Evolutionary conservation across 2,888 invertebrate species (phyloP).

Genomic region (Colostygia pectinataria): DNA sequence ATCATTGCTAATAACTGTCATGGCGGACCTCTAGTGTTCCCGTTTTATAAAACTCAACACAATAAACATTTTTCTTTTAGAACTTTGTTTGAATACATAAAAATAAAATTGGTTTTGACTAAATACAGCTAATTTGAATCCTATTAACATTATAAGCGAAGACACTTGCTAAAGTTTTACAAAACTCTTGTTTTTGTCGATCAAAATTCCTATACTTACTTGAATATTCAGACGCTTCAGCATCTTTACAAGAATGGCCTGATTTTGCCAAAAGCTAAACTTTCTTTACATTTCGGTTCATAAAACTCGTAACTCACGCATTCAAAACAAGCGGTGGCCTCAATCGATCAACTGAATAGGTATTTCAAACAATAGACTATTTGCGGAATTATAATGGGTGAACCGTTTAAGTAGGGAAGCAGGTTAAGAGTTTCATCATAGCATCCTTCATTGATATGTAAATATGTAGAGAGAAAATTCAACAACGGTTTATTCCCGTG

Average conservation of each 20-base stretch:
- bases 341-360: slow-evolving; percentile 35
- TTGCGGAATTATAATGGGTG: slow-evolving; percentile 24
- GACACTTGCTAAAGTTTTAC: too few relatives aligned
- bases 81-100: too few relatives aligned
- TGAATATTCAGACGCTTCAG: not conserved
- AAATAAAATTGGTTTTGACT: too few relatives aligned
- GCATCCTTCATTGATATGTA: slow-evolving; percentile 7
- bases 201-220: not conserved
- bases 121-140: too few relatives aligned
- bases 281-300: not conserved
- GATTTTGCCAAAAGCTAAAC: not conserved
- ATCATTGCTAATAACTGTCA: too few relatives aligned
- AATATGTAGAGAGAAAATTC: not conserved
- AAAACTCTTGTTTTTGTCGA: too few relatives aligned
- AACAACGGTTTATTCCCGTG: too few relatives aligned
- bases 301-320: slow-evolving; percentile 23
- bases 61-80: too few relatives aligned
- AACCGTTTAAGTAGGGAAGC: slow-evolving; percentile 24
- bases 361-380: slow-evolving; percentile 34
- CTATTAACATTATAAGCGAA: too few relatives aligned
- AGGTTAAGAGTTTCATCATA: slow-evolving; percentile 22
- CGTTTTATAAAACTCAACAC: too few relatives aligned
- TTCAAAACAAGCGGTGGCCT: slow-evolving; percentile 27
- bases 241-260: not conserved
- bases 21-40: too few relatives aligned